Percentiles rank a stretch among this genome's conserved stretches.
These are phyloP conservation scores for Entomobrya proxima DNA, from an alignment of 2,888 invertebrate genomes.

Conservation along the genomic window DNA sequence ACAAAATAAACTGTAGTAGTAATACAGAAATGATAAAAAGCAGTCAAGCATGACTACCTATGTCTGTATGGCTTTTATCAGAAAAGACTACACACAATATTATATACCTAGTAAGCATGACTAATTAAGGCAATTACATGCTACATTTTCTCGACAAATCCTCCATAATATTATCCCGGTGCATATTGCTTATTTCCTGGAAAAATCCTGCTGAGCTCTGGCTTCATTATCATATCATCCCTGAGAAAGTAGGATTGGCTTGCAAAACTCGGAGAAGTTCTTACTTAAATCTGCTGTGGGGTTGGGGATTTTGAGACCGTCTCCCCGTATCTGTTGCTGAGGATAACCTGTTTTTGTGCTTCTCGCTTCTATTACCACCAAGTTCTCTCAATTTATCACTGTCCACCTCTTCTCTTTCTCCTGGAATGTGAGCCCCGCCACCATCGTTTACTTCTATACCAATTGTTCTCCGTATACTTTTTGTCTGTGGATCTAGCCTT, in stretches of 20 bases:
- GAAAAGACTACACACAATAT: background rate
- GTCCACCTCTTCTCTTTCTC: slow-evolving; percentile 7
- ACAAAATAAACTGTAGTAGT: background rate
- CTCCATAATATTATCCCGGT: background rate
- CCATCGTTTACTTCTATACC: background rate
- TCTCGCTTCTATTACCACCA: background rate
- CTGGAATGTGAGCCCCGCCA: background rate
- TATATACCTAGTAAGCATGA: slow-evolving; percentile 3
- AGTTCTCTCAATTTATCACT: slow-evolving; percentile 24
- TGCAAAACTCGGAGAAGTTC: background rate
- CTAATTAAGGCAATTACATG: slow-evolving; percentile 10
- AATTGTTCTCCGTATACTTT: background rate
- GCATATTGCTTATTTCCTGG: background rate
- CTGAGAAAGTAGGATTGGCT: background rate
- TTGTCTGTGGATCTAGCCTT: background rate
- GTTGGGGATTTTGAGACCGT: background rate
- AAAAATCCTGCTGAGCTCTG: background rate
- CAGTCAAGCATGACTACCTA: background rate
- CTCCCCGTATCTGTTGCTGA: background rate
- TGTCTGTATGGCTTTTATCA: background rate
- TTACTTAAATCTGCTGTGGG: slow-evolving; percentile 19
- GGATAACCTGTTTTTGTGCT: background rate
- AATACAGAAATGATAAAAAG: background rate
- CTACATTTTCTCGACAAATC: background rate
- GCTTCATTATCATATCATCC: background rate